Conservation (phyloP, 2,888 invertebrate species). For the Lasioglossum lativentre region DNA sequence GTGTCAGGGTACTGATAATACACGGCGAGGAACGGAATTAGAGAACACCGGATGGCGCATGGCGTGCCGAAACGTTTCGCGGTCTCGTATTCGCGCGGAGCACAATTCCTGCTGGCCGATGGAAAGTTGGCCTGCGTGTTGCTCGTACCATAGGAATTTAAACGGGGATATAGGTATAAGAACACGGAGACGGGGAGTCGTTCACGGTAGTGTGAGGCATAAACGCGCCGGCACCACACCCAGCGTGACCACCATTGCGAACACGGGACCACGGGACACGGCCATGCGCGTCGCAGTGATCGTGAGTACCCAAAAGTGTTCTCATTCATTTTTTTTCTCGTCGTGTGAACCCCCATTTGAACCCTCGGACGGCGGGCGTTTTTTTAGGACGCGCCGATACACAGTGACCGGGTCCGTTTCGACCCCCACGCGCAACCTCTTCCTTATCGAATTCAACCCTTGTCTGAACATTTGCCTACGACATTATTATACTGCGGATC, state of each 20-base stretch:
- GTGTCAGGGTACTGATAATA: not conserved
- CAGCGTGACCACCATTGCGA: conserved; percentile 75
- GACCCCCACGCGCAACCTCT: not conserved
- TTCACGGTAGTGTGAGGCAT: conserved; percentile 81
- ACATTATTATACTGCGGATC: not conserved
- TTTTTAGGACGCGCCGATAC: not conserved
- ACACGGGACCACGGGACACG: conserved; percentile 63
- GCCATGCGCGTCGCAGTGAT: conserved; percentile 74
- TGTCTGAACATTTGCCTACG: not conserved
- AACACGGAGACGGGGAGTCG: conserved; percentile 79
- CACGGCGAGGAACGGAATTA: not conserved
- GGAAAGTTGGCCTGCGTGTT: conserved; percentile 74
- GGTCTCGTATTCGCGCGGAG: conserved; percentile 49
- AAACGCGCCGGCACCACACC: conserved; percentile 80
- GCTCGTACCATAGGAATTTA: conserved; percentile 77
- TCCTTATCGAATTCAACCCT: not conserved
- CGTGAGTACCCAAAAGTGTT: conserved; percentile 73
- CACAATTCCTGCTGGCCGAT: conserved; percentile 70
- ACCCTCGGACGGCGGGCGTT: not conserved
- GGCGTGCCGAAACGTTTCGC: conserved; percentile 47
- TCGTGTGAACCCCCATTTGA: not conserved
- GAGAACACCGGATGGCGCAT: conserved; percentile 20
- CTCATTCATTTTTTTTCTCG: not conserved
- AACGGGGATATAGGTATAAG: conserved; percentile 83
- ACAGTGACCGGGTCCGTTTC: not conserved